Conservation (phyloP, 2,888 invertebrate species). For the Choreutis nemorana region DNA sequence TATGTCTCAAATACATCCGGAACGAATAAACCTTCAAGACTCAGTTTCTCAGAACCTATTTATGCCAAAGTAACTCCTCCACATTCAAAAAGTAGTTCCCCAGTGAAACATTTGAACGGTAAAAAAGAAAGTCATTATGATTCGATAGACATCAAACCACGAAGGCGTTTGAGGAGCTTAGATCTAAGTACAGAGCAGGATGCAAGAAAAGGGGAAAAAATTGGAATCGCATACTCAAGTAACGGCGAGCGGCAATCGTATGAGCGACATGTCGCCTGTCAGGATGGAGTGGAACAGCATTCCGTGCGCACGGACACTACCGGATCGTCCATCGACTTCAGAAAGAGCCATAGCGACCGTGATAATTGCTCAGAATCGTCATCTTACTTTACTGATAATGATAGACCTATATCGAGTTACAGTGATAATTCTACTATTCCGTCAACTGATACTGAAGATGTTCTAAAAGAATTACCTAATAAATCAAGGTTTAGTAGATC, state of each 20-base stretch:
- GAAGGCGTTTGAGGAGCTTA: constrained; percentile 51
- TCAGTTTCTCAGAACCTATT: constrained; percentile 54
- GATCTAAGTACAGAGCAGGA: constrained; percentile 40
- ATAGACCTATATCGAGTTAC: constrained; percentile 58
- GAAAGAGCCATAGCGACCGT: constrained; percentile 56
- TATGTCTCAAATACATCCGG: constrained; percentile 31
- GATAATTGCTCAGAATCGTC: constrained; percentile 63
- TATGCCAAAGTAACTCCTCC: constrained; percentile 57
- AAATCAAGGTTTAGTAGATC: constrained; percentile 58
- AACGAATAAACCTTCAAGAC: constrained; percentile 33
- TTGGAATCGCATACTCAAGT: constrained; percentile 33
- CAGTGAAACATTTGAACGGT: constrained; percentile 35
- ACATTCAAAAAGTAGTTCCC: constrained; percentile 41
- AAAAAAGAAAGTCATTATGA: constrained; percentile 52
- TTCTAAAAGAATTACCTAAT: constrained; percentile 53
- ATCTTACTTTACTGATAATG: constrained; percentile 57
- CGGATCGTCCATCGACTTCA: constrained; percentile 46
- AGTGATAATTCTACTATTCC: constrained; percentile 61
- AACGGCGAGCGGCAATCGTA: constrained; percentile 47
- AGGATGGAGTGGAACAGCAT: constrained; percentile 52
- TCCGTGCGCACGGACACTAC: constrained; percentile 52
- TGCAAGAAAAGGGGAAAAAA: constrained; percentile 35
- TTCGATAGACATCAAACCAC: constrained; percentile 58
- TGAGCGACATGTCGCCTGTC: constrained; percentile 41
- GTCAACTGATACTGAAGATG: constrained; percentile 58